Base-by-base conservation (phyloP, 2,888 invertebrate genomes). In the Sinodicranocentrus sp. region DNA sequence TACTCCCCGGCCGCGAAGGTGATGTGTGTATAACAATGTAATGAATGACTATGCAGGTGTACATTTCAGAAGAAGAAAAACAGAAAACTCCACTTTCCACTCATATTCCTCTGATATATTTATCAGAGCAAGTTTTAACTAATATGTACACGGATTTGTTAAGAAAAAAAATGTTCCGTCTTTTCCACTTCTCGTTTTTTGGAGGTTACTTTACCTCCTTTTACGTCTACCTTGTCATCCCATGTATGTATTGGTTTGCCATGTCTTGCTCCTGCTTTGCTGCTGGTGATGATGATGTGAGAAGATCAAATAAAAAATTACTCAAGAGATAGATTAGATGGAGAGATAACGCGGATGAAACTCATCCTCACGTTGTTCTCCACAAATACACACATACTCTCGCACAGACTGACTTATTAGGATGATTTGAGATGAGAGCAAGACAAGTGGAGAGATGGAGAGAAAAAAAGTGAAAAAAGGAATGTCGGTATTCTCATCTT, bases 231-330 rank as follows among this genome's bases (percentile, higher is more conserved):
- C 23, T n/a, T n/a, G n/a, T n/a, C n/a, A 57, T 43, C 52, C 25
- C 25, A 33, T 44, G 19, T 77, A 17, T 33, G 39, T 43, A 77
- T 68, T 67, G 54, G 33, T 77, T 48, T 68, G 33, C 61, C 52
- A 43, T 26, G 3, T 23, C 19, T 28, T 39, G 52, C 26, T 39
- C 26, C 28, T 54, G 25, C 26, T 48, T 57, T 44, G n/a, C n/a
- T n/a, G n/a, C 33, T 33, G 33, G 25, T 59, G n/a, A 59, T 15
- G 26, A 26, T 26, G 59, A 52, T 17, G n/a, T 52, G n/a, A 52
- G 52, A 15, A 52, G 52, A 17, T 52, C 52, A 17, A 52, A 15
- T 52, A 17, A 19, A 52, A 15, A 19, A 52, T 3, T 15, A 8
- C 52, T 3, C 6, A n/a, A 8, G 52, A 52, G 52, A 19, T 52